phyloP scores from a whole-genome alignment of 2,113 vertebrate genomes.

The Pycnonotus jocosus region DNA sequence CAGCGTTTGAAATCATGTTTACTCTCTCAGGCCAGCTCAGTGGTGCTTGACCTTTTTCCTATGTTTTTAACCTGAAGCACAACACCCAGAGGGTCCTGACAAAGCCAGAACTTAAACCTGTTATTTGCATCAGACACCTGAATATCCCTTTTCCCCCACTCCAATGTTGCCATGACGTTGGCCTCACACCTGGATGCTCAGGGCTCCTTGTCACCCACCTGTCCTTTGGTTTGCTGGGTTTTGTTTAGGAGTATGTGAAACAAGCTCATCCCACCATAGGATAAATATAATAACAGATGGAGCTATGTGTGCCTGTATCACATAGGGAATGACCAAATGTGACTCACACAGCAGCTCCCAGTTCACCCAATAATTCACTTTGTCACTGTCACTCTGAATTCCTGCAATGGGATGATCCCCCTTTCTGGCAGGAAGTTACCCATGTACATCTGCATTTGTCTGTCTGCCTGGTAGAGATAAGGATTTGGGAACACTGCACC shows the following conservation, averaged over 20 bases:
- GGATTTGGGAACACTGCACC: not conserved
- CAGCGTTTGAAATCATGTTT: constrained; percentile 52
- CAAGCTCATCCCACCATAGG: not conserved
- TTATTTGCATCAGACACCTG: not conserved
- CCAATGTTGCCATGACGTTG: not conserved
- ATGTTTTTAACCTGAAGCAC: constrained; percentile 47
- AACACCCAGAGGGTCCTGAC: not conserved
- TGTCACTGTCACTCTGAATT: not conserved
- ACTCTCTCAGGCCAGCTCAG: constrained; percentile 32
- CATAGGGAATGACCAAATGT: not conserved
- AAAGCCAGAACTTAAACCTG: constrained; percentile 11
- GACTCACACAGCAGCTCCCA: not conserved
- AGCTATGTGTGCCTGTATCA: not conserved
- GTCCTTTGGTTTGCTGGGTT: fast-evolving
- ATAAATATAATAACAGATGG: not conserved
- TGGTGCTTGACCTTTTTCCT: constrained; percentile 47
- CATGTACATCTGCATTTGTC: not conserved
- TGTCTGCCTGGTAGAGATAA: not conserved
- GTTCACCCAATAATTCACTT: not conserved
- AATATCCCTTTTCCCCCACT: not conserved
- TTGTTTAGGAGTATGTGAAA: not conserved
- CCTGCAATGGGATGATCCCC: not conserved
- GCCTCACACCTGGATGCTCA: not conserved
- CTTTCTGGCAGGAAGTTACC: not conserved
- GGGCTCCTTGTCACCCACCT: not conserved